Conservation (phyloP, 2,113 vertebrate species). For the Calidris pugnax region DNA sequence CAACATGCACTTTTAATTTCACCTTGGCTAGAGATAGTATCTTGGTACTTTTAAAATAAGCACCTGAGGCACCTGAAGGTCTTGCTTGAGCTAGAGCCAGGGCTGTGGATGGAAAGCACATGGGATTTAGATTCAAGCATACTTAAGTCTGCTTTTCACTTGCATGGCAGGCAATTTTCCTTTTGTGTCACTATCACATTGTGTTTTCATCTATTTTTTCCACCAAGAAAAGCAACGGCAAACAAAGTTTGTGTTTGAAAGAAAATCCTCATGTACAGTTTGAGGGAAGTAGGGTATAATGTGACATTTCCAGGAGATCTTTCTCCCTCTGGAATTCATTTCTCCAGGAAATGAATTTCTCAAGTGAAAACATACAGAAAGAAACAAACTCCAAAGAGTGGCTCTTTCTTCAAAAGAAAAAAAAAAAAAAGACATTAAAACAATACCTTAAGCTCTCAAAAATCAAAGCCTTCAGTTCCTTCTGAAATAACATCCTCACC, state of each 20-base stretch:
- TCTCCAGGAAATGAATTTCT: neutral
- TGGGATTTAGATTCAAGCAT: neutral
- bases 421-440: neutral
- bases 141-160: neutral
- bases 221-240: neutral
- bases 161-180: neutral
- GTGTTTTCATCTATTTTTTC: neutral
- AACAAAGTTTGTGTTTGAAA: neutral
- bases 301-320: neutral
- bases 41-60: neutral
- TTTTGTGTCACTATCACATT: neutral
- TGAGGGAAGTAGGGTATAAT: neutral
- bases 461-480: neutral
- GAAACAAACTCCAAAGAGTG: neutral
- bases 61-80: neutral
- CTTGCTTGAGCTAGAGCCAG: neutral
- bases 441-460: neutral
- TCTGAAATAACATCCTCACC: neutral
- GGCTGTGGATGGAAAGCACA: neutral
- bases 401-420: neutral
- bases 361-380: neutral
- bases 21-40: neutral
- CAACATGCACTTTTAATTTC: neutral
- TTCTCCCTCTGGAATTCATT: neutral
- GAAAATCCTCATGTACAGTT: neutral